Evolutionary conservation across 2,797 vertebrate genomes (phyloP).

Genomic region (Lates japonicus): DNA sequence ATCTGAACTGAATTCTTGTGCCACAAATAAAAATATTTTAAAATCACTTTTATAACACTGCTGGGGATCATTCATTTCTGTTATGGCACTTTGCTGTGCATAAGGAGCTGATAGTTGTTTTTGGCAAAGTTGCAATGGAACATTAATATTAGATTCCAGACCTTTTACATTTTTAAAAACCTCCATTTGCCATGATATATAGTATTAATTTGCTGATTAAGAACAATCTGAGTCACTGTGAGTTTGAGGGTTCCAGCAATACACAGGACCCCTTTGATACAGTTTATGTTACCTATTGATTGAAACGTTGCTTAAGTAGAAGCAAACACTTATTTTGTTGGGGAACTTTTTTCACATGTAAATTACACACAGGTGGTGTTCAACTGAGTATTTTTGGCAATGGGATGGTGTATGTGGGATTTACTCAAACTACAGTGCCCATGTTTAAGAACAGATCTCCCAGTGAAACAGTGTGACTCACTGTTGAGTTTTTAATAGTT

Average conservation of each 20-base stretch:
- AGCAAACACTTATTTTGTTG: not conserved
- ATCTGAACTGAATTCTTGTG: not conserved
- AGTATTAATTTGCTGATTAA: constrained; percentile 9
- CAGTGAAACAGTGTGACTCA: not conserved
- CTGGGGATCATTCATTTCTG: not conserved
- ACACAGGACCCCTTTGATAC: not conserved
- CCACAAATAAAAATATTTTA: not conserved
- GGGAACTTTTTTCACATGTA: not conserved
- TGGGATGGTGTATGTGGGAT: not conserved
- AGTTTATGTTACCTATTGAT: not conserved
- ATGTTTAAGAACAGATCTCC: not conserved
- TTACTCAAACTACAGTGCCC: not conserved
- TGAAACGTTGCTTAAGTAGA: not conserved
- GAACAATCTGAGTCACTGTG: constrained; percentile 1
- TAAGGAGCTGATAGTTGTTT: not conserved
- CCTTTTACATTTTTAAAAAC: not conserved
- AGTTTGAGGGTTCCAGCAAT: not conserved
- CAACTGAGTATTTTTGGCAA: not conserved
- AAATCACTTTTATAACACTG: not conserved
- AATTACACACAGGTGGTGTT: not conserved
- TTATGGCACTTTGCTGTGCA: not conserved
- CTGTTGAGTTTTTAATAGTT: constrained; percentile 6
- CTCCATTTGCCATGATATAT: not conserved
- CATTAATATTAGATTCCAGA: not conserved
- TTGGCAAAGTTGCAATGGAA: not conserved